Evolutionary conservation across 2,797 vertebrate species (phyloP).

Genomic region (Halcyon smyrnensis): DNA sequence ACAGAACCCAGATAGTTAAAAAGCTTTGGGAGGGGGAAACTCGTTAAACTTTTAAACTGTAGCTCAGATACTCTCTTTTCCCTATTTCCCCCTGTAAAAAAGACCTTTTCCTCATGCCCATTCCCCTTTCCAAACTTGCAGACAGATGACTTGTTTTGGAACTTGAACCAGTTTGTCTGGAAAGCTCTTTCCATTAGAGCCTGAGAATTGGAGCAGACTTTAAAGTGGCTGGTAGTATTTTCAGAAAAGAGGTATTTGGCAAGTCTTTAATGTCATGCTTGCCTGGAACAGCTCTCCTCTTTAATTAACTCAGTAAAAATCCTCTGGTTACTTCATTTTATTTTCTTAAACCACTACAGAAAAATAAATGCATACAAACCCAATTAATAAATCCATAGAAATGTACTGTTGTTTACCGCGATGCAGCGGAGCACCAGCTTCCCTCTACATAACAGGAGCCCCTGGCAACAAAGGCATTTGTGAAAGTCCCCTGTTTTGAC

Average conservation of each 20-base stretch:
- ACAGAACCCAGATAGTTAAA: neutral
- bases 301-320: slow-evolving; percentile 66
- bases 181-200: slow-evolving; percentile 51
- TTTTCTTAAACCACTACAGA: slow-evolving; percentile 55
- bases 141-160: slow-evolving; percentile 24
- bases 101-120: neutral
- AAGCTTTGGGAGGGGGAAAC: neutral
- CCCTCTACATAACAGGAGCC: neutral
- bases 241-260: slow-evolving; percentile 61
- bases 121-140: neutral
- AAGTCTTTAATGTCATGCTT: slow-evolving; percentile 65
- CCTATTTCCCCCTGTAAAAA: neutral
- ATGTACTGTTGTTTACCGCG: neutral
- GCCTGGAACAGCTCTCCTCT: slow-evolving; percentile 56
- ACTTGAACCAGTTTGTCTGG: slow-evolving; percentile 36
- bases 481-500: slow-evolving; percentile 31
- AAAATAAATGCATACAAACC: slow-evolving; percentile 16
- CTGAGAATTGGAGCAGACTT: slow-evolving; percentile 46
- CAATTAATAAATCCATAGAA: slow-evolving; percentile 36
- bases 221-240: slow-evolving; percentile 56
- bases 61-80: neutral
- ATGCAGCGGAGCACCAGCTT: neutral
- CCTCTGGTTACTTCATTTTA: slow-evolving; percentile 51
- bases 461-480: neutral
- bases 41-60: neutral